Percentiles rank a stretch among this genome's conserved stretches.
Evolutionary conservation across 2,113 vertebrate genomes (phyloP).

Genomic region (Mus pahari): DNA sequence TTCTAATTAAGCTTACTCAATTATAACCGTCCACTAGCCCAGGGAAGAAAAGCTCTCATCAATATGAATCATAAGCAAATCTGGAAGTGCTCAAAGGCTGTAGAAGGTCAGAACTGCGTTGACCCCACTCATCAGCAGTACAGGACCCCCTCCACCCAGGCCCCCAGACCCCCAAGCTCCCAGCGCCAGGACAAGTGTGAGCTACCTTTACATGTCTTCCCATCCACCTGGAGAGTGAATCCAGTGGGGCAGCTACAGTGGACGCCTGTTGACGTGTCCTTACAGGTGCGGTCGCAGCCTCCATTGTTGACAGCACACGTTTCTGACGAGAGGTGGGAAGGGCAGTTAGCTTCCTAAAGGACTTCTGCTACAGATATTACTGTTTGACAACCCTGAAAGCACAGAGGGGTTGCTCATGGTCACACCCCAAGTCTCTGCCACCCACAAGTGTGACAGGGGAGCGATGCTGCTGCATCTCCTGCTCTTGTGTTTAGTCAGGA

Average conservation of each 20-base stretch:
- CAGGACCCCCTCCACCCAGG: not conserved
- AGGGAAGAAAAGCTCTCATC: conserved; percentile 58
- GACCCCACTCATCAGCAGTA: not conserved
- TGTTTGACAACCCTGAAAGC: not conserved
- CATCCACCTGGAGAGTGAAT: conserved; percentile 96
- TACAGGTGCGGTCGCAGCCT: conserved; percentile 97
- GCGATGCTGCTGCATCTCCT: not conserved
- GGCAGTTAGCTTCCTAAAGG: conserved; percentile 43
- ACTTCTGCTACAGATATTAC: not conserved
- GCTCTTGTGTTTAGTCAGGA: not conserved
- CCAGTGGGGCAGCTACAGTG: conserved; percentile 97
- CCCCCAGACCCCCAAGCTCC: accelerated
- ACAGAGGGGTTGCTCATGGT: not conserved
- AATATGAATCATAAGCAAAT: conserved; percentile 67
- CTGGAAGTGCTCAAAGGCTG: not conserved
- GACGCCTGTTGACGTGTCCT: conserved; percentile 97
- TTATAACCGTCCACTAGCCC: conserved; percentile 68
- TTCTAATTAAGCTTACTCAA: conserved; percentile 76
- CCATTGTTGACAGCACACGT: conserved; percentile 98
- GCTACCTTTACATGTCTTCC: conserved; percentile 97
- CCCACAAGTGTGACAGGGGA: not conserved
- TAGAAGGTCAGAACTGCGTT: not conserved
- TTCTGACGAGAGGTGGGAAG: conserved; percentile 87
- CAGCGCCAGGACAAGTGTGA: not conserved
- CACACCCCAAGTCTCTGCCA: conserved; percentile 13